Evolutionary conservation across 2,888 invertebrate species (phyloP).

Genomic region (Phyllotreta cruciferae): DNA sequence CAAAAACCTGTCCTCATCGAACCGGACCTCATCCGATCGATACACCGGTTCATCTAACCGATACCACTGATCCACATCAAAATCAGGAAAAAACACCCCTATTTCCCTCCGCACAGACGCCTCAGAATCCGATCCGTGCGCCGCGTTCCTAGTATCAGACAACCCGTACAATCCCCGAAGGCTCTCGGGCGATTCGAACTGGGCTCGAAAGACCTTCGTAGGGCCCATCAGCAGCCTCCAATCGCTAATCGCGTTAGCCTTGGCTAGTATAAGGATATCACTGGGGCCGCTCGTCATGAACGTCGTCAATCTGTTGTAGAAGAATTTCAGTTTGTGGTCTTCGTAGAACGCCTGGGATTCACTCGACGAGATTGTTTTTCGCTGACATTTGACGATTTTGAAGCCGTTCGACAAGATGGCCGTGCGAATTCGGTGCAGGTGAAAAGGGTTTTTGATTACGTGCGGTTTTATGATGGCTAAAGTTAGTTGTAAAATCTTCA

Average conservation of each 20-base stretch:
- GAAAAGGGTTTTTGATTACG: conserved; percentile 77
- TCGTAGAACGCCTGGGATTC: conserved; percentile 79
- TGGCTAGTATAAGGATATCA: conserved; percentile 79
- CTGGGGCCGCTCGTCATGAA: conserved; percentile 91
- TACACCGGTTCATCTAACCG: conserved; percentile 63
- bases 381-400: conserved; percentile 73
- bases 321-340: conserved; percentile 84
- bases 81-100: conserved; percentile 84
- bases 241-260: conserved; percentile 74
- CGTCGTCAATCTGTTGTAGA: conserved; percentile 79
- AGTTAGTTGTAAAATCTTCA: conserved; percentile 70
- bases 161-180: conserved; percentile 86
- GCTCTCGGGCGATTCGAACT: conserved; percentile 77
- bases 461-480: conserved; percentile 90
- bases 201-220: conserved; percentile 84
- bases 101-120: conserved; percentile 81
- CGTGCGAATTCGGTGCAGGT: conserved; percentile 71
- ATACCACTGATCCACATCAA: conserved; percentile 73
- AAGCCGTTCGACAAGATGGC: conserved; percentile 74
- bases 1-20: conserved; percentile 46
- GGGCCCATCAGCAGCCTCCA: conserved; percentile 91
- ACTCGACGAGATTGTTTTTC: conserved; percentile 66
- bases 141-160: conserved; percentile 93
- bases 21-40: conserved; percentile 42
- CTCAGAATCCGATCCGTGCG: conserved; percentile 89